Evolutionary conservation across 2,888 invertebrate species (phyloP).

Genomic region (Hesperia comma): DNA sequence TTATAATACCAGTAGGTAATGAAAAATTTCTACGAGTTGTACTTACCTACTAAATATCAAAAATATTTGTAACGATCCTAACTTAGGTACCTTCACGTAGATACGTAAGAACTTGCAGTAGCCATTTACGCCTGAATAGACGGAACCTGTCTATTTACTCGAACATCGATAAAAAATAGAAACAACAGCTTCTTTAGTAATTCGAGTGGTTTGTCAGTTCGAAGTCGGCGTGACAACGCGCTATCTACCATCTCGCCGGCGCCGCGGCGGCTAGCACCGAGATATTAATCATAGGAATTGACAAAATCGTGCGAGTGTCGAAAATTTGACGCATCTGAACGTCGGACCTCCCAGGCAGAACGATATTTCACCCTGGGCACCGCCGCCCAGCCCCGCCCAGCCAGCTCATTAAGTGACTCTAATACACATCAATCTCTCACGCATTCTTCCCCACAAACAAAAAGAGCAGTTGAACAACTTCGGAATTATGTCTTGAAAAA

Average conservation of each 20-base stretch:
- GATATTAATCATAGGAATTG: conserved; percentile 78
- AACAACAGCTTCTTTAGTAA: conserved; percentile 16
- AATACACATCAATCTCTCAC: conserved; percentile 73
- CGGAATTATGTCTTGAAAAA: conserved; percentile 27
- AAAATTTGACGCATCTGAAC: conserved; percentile 71
- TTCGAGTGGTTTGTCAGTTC: conserved; percentile 36
- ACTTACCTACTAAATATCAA: too few relatives aligned
- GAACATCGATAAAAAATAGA: not conserved
- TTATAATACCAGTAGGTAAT: too few relatives aligned
- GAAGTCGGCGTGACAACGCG: conserved; percentile 39
- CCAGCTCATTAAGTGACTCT: conserved; percentile 74
- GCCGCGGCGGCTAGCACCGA: conserved; percentile 53
- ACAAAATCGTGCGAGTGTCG: conserved; percentile 82
- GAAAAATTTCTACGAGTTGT: too few relatives aligned
- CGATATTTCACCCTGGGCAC: conserved; percentile 75
- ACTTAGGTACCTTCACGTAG: too few relatives aligned
- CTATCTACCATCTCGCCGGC: conserved; percentile 65
- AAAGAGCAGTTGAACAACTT: conserved; percentile 24
- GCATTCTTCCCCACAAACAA: conserved; percentile 46
- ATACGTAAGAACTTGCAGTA: too few relatives aligned
- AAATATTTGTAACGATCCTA: too few relatives aligned
- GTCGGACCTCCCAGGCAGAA: conserved; percentile 78
- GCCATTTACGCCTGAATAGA: too few relatives aligned
- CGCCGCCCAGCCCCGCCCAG: conserved; percentile 67
- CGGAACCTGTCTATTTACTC: too few relatives aligned